These are phyloP conservation scores for Okapia johnstoni DNA, from an alignment of 2,113 vertebrate species.

Conservation along the genomic window DNA sequence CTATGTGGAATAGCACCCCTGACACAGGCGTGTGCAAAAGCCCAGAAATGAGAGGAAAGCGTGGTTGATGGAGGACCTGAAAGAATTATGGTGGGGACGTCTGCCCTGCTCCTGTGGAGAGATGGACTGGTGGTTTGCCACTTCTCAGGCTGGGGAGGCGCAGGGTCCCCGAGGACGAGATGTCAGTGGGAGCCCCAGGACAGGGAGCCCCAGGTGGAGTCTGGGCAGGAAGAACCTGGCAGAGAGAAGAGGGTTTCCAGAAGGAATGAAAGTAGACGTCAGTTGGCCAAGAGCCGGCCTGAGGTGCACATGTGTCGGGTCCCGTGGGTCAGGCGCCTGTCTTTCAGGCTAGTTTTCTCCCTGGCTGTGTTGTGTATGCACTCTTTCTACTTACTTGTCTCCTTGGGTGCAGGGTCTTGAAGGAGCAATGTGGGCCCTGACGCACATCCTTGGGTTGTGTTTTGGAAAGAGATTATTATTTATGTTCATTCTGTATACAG, in stretches of 20 bases:
- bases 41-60: neutral
- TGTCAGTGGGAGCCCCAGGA: neutral
- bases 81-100: neutral
- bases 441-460: rapidly evolving
- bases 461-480: neutral
- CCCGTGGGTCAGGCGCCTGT: neutral
- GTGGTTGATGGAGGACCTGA: too few species aligned
- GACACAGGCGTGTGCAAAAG: rapidly evolving
- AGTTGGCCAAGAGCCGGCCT: neutral
- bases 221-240: neutral
- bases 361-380: rapidly evolving
- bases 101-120: neutral
- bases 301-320: rapidly evolving
- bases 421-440: neutral
- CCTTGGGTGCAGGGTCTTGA: neutral
- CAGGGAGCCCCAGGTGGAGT: neutral
- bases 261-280: neutral
- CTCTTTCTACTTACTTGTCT: neutral
- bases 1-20: too few species aligned
- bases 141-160: neutral
- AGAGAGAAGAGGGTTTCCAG: neutral
- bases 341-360: rapidly evolving
- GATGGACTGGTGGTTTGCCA: neutral
- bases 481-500: neutral
- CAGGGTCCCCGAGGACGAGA: rapidly evolving